These are phyloP conservation scores for Microplitis manilae DNA, from an alignment of 2,888 invertebrate genomes.

Conservation along the genomic window DNA sequence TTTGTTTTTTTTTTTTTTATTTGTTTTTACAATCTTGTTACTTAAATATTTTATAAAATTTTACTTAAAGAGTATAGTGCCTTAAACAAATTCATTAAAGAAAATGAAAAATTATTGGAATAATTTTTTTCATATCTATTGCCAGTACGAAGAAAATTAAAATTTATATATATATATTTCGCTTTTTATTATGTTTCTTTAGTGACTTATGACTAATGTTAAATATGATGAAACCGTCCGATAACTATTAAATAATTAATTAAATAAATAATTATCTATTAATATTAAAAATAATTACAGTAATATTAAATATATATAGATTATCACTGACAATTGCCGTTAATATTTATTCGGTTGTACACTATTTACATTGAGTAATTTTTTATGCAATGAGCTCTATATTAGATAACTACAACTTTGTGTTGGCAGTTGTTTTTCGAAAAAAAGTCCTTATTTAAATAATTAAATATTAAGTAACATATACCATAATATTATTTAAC, in stretches of 20 bases:
- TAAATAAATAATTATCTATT: conserved; percentile 4
- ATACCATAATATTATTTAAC: neutral
- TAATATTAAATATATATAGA: conserved; percentile 1
- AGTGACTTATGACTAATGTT: conserved; percentile 15
- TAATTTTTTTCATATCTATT: no score
- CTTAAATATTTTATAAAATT: conserved; percentile 10
- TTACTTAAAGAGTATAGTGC: neutral
- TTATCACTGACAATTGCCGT: neutral
- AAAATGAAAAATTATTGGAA: conserved; percentile 13
- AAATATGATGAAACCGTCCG: neutral
- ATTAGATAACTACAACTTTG: no score
- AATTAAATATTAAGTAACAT: neutral
- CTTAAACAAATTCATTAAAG: conserved; percentile 24
- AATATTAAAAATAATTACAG: neutral
- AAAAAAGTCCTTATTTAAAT: no score
- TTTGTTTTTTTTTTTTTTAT: neutral
- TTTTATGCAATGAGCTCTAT: no score
- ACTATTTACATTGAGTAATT: no score
- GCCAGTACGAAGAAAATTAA: neutral
- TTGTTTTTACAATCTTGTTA: conserved; percentile 16
- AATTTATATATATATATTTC: conserved; percentile 15
- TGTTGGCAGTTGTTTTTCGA: no score
- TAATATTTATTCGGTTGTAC: no score
- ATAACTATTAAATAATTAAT: neutral
- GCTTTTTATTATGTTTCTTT: conserved; percentile 19